These are phyloP conservation scores for Oreochromis grahami DNA, from an alignment of 2,797 vertebrate genomes.

Conservation along the genomic window DNA sequence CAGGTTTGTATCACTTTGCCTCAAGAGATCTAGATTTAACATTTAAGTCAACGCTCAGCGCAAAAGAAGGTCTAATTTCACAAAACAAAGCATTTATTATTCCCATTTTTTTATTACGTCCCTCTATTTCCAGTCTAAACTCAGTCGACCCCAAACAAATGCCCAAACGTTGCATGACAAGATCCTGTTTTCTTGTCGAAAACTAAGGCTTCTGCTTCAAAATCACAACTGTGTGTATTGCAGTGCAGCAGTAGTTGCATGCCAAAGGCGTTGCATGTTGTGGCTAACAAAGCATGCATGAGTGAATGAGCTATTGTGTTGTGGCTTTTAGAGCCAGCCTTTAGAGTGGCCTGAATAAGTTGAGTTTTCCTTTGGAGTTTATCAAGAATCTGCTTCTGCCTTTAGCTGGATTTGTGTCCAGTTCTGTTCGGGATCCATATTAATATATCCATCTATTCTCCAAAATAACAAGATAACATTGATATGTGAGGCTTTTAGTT, in stretches of 20 bases:
- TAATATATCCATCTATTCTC: background rate
- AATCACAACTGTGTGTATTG: background rate
- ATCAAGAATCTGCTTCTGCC: background rate
- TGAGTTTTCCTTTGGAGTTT: background rate
- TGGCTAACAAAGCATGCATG: constrained; percentile 31
- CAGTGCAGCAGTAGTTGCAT: background rate
- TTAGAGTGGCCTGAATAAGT: constrained; percentile 1
- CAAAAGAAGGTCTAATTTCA: background rate
- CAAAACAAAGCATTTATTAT: background rate
- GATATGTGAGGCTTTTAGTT: background rate
- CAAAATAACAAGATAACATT: background rate
- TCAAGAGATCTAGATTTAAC: background rate
- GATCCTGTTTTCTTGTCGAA: background rate
- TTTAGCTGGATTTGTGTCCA: background rate
- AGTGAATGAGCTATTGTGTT: constrained; percentile 22
- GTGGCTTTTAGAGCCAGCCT: constrained; percentile 26
- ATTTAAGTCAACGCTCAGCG: background rate
- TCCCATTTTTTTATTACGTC: background rate
- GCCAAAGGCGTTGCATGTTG: constrained; percentile 38
- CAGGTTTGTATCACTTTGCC: background rate
- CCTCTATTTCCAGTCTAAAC: background rate
- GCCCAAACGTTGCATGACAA: background rate
- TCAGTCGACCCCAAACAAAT: background rate
- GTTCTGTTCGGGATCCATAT: background rate
- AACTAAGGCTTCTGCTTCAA: background rate